Base-by-base conservation (phyloP, 2,797 vertebrate genomes). In the Philypnodon macrostomus region DNA sequence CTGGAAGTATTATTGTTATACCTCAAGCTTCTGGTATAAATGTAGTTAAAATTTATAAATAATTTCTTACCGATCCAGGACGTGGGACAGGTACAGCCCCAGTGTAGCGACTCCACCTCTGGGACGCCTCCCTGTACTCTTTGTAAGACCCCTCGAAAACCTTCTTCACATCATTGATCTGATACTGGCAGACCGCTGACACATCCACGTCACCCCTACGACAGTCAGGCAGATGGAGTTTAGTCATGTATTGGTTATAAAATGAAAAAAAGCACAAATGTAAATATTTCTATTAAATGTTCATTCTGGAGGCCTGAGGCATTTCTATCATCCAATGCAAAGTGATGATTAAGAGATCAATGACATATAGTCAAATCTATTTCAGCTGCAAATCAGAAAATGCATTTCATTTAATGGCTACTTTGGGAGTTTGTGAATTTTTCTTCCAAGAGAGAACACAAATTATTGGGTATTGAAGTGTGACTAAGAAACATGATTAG, bases 111-210 rank as follows among this genome's bases (percentile, higher is more conserved):
- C 88, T 90, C 96, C 95, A 97, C 55, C 88, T 91, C 85, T 98
- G 94, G 0, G 93, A 93, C 1, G 91, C 77, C 68, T 97, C 94
- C 0, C 88, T 85, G 77, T 93, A 94, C 39, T 98, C 95, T 71
- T 97, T 98, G 84, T 93, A 98, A 40, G 90, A 89, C 0, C 96
- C 94, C 29, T 96, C 91, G 0, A 98, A 98, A 3, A 92, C 95
- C 26, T 84, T 89, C 67, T 91, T 94, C 79, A 98, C 92, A 10
- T 95, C 92, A 16, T 74, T 62, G 41, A 98, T 83, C 79, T 90
- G 90, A 79, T 97, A 98, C 56, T 92, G 93, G 58, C 96, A 98
- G 44, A 98, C 82, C 0, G 94, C 95, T 0, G 96, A 98, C 37
- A 98, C 90, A 0, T 95, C 93, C 73, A 95, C 88, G 0, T 97